phyloP scores from a whole-genome alignment of 1,140 invertebrate genomes.

The Nylanderia fulva region DNA sequence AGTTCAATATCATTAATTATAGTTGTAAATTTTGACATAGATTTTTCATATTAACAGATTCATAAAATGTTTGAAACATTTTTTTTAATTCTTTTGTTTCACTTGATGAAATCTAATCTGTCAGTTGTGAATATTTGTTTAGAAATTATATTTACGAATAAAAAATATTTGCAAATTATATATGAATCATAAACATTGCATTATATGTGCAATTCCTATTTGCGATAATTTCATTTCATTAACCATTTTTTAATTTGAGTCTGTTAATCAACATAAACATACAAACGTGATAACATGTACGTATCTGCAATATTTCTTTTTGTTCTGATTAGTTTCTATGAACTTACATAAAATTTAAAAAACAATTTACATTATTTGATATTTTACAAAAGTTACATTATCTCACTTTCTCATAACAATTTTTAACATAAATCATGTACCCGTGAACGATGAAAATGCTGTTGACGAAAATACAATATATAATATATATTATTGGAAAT shows the following conservation, averaged over 20 bases:
- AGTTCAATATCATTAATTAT: no score
- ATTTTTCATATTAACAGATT: no score
- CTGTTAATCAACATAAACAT: constrained; percentile 6
- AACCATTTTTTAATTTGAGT: neutral
- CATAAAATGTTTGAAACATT: neutral
- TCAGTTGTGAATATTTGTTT: neutral
- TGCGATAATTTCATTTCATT: neutral
- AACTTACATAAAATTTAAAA: neutral
- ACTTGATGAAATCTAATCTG: neutral
- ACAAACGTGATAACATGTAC: neutral
- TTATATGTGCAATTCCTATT: neutral
- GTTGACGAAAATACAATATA: neutral
- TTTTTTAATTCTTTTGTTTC: no score
- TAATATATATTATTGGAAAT: neutral
- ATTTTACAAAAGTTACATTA: neutral
- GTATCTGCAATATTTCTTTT: neutral
- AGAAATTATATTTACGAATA: neutral
- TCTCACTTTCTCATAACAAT: neutral
- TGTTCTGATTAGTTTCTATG: neutral
- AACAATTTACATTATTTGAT: neutral
- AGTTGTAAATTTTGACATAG: no score
- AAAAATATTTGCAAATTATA: neutral
- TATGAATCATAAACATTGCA: neutral
- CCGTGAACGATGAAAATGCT: neutral
- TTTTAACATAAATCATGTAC: neutral